Evolutionary conservation across 1,140 invertebrate genomes (phyloP), one percentile per base, ranked within the genome.

Genomic region (Zaprionus gabonicus): DNA sequence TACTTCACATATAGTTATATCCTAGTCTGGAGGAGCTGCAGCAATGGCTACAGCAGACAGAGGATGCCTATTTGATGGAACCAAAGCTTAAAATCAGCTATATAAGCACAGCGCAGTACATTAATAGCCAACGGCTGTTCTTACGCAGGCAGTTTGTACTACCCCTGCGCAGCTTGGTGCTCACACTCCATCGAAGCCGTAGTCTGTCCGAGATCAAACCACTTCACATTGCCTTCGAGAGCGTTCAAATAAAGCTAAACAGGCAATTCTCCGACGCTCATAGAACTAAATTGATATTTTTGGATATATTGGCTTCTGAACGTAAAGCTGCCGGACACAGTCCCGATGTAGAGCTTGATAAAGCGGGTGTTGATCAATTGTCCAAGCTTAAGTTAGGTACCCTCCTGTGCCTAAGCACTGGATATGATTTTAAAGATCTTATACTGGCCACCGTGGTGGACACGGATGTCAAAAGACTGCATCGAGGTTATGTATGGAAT

Each of bases 361-460:
- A 76, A 25, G 0, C 44, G 23, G 10, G 28, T 38, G 49, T 91
- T 10, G 81, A 77, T 10, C n/a, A 88, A 49, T 93, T 64, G 28
- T 28, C 78, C 2, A 58, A 76, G 4, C 94, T 97, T 28, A 94
- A 97, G 81, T 95, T 92, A 92, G 96, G 97, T 1, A 95, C 96
- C 0, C 92, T 97, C 9, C 80, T 97, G 0, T 95, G 96, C 73
- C 94, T 97, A 27, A 96, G 95, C 1, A 92, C 79, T 9, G 67
- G 92, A 28, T 95, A 96, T 82, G 93, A 95, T 62, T 97, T 97
- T 88, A 87, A 94, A 25, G 94, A 94, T 34, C 93, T 96, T 27
- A 92, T 96, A 36, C 95, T 97, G 78, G 96, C 95, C 20, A 95
- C 94, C 1, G 95, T 97, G 23, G 85, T 93, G 10, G 93, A 95